Evolutionary conservation across 2,888 invertebrate species (phyloP).

Genomic region (Plebejus anna): DNA sequence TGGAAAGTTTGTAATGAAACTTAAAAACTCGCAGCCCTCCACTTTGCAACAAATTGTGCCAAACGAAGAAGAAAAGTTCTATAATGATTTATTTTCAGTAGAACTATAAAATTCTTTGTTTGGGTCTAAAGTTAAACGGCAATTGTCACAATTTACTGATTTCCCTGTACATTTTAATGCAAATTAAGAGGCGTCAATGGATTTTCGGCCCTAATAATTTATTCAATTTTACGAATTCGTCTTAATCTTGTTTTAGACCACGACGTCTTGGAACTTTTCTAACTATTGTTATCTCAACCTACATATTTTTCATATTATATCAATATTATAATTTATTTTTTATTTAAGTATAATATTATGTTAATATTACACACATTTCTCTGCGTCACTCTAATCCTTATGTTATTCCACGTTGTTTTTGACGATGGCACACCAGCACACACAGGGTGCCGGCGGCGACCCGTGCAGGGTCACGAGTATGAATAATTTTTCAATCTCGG

Average conservation of each 20-base stretch:
- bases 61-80: neutral
- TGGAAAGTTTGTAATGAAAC: neutral
- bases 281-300: too few species aligned
- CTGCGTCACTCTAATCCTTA: too few species aligned
- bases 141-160: neutral
- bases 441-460: slow-evolving; percentile 30
- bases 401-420: neutral
- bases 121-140: neutral
- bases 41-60: neutral
- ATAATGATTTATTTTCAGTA: slow-evolving; percentile 3
- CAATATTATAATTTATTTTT: too few species aligned
- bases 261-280: too few species aligned
- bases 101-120: neutral
- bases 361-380: neutral
- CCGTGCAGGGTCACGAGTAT: slow-evolving; percentile 57
- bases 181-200: too few species aligned
- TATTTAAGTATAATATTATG: too few species aligned
- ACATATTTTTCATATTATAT: too few species aligned
- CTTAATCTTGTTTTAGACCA: too few species aligned
- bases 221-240: too few species aligned
- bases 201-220: too few species aligned
- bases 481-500: slow-evolving; percentile 68
- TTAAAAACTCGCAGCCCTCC: neutral
- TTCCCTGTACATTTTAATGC: neutral
- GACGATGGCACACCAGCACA: neutral